These are phyloP conservation scores for Gadus macrocephalus DNA, from an alignment of 2,113 vertebrate genomes.

Conservation along the genomic window DNA sequence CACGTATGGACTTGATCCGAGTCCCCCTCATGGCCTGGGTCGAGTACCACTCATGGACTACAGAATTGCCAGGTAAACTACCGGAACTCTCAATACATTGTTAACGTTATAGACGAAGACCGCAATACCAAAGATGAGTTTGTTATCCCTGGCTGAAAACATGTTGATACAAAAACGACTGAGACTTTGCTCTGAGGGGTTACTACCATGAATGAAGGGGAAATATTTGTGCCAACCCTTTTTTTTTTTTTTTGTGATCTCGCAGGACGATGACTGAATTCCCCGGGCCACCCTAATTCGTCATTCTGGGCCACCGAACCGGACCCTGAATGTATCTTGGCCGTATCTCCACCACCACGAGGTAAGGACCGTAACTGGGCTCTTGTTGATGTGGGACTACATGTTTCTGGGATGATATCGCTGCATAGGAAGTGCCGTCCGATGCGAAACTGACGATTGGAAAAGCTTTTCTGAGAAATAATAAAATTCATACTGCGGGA, in stretches of 20 bases:
- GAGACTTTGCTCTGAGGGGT: constrained; percentile 22
- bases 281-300: accelerated
- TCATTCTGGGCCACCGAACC: too few relatives aligned
- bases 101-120: neutral
- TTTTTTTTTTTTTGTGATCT: neutral
- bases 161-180: constrained; percentile 49
- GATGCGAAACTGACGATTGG: constrained; percentile 73
- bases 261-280: neutral
- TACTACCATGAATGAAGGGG: accelerated
- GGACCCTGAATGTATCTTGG: too few relatives aligned
- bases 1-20: too few relatives aligned
- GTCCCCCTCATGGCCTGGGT: neutral
- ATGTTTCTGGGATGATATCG: constrained; percentile 54
- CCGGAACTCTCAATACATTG: neutral
- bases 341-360: neutral
- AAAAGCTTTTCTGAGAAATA: constrained; percentile 59
- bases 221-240: constrained; percentile 2
- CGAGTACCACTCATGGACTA: too few relatives aligned
- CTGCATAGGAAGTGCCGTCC: constrained; percentile 75
- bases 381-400: neutral
- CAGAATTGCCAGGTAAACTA: neutral
- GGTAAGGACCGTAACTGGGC: constrained; percentile 24
- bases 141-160: constrained; percentile 68
- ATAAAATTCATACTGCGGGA: accelerated
- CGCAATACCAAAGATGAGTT: constrained; percentile 47